Conservation (phyloP, 2,888 invertebrate genomes). For the Lacanobia wlatinum region DNA sequence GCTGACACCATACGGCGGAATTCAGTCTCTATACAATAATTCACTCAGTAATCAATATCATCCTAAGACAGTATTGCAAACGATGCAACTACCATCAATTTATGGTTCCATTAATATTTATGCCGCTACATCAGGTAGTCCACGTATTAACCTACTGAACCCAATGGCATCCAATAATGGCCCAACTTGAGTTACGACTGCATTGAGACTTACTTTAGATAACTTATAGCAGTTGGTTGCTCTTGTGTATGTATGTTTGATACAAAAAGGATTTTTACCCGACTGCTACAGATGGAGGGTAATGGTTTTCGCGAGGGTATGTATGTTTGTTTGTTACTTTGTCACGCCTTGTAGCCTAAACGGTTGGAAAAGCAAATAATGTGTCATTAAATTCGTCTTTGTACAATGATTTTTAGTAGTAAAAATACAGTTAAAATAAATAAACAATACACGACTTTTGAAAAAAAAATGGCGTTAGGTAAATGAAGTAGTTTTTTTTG, state of each 20-base stretch:
- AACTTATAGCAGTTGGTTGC: not conserved
- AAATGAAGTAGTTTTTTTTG: no score
- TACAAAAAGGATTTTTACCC: not conserved
- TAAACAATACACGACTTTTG: no score
- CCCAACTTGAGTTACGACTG: conserved; percentile 40
- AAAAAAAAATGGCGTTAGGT: no score
- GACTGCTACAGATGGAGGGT: no score
- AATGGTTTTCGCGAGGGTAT: no score
- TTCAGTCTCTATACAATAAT: not conserved
- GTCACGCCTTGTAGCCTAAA: no score
- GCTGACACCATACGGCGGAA: no score
- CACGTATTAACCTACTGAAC: conserved; percentile 54
- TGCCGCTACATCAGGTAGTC: conserved; percentile 36
- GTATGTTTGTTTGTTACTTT: no score
- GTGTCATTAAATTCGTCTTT: no score
- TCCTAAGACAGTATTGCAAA: conserved; percentile 8
- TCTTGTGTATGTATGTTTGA: conserved; percentile 21
- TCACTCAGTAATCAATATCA: conserved; percentile 10
- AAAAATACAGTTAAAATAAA: no score
- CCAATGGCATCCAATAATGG: conserved; percentile 37
- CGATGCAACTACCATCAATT: conserved; percentile 20
- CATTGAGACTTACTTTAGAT: conserved; percentile 28
- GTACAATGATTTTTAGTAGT: no score
- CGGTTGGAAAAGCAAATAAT: no score
- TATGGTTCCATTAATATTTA: conserved; percentile 42